These are phyloP conservation scores for Erinaceus europaeus DNA, from an alignment of 2,113 vertebrate species.

Conservation along the genomic window DNA sequence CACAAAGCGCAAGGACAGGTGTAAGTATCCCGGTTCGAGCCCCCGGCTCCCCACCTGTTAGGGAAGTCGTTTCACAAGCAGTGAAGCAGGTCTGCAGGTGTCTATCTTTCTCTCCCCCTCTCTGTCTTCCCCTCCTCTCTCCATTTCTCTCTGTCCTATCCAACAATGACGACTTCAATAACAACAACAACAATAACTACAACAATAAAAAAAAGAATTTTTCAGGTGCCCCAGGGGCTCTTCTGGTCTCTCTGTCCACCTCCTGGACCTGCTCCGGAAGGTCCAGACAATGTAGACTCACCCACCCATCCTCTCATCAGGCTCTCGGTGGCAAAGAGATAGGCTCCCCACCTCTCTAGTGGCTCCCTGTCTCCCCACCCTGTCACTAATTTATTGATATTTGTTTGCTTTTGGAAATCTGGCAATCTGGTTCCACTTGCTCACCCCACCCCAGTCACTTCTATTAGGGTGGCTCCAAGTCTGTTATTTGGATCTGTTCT, in stretches of 20 bases:
- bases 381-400: conserved; percentile 64
- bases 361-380: background rate
- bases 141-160: too few species aligned
- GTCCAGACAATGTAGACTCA: conserved; percentile 51
- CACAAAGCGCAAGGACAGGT: too few species aligned
- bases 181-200: too few species aligned
- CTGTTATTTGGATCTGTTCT: conserved; percentile 49
- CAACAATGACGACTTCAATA: too few species aligned
- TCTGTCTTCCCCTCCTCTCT: too few species aligned
- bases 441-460: conserved; percentile 38
- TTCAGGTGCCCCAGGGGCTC: conserved; percentile 52
- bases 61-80: too few species aligned
- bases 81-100: too few species aligned
- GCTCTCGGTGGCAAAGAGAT: conserved; percentile 55
- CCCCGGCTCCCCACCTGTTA: too few species aligned
- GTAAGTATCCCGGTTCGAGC: too few species aligned
- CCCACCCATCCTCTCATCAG: background rate
- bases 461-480: conserved; percentile 56
- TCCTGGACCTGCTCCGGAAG: conserved; percentile 40
- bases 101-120: too few species aligned
- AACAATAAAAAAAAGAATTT: too few species aligned
- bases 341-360: conserved; percentile 58
- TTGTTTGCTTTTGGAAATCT: conserved; percentile 23
- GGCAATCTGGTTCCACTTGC: conserved; percentile 34
- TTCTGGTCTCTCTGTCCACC: conserved; percentile 67